These are phyloP conservation scores for Trissolcus japonicus DNA, from an alignment of 2,888 invertebrate species.

Conservation along the genomic window DNA sequence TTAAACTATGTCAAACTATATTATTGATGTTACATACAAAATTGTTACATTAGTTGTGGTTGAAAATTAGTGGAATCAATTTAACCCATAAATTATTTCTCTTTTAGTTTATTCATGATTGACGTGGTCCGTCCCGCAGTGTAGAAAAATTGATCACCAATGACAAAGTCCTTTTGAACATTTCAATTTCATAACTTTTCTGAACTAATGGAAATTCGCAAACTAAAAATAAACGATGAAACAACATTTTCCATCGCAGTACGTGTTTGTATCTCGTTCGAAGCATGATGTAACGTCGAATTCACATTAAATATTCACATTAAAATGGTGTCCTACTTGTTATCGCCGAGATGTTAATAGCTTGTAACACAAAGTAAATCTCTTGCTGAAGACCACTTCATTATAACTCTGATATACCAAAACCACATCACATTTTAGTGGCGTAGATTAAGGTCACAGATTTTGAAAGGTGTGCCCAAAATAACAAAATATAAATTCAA, in stretches of 20 bases:
- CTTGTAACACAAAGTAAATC: slow-evolving; percentile 4
- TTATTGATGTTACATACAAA: no score
- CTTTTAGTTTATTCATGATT: no score
- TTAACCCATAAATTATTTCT: no score
- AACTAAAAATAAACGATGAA: not conserved
- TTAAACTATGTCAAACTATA: no score
- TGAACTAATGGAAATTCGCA: not conserved
- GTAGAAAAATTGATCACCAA: not conserved
- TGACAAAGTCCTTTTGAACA: not conserved
- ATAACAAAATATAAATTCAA: not conserved
- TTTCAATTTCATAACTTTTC: not conserved
- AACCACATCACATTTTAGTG: not conserved
- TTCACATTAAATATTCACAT: not conserved
- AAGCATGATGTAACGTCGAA: not conserved
- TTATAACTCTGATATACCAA: not conserved
- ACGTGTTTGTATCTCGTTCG: not conserved
- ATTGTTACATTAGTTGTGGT: no score
- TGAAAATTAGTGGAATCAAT: no score
- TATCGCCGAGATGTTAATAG: slow-evolving; percentile 4
- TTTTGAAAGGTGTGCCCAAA: not conserved
- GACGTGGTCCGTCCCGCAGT: no score
- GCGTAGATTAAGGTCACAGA: not conserved
- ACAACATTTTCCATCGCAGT: not conserved
- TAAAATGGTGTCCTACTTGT: slow-evolving; percentile 4
- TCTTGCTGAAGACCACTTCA: slow-evolving; percentile 2